Base-by-base conservation (phyloP, 2,888 invertebrate species). In the Phania funesta region DNA sequence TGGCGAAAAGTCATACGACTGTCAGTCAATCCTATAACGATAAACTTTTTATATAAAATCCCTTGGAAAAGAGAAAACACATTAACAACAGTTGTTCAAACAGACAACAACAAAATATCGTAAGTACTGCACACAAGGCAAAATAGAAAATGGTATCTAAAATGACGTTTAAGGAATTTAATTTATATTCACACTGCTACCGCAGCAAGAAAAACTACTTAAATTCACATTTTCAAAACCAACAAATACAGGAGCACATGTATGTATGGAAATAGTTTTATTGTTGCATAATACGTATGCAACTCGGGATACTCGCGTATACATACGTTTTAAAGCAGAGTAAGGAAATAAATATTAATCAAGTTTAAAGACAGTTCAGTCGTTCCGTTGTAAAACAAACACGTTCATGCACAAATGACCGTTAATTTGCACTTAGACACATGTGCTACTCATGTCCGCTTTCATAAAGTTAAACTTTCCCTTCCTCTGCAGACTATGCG, bases 391-490 rank as follows among this genome's bases (percentile, higher is more conserved):
- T 50, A 18, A 38, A 58, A 58, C 56, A 54, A 60, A 50, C 29
- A 60, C 65, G 50, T 65, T 11, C 65, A 41, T 60, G 56, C 56
- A 67, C 32, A 73, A 46, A 73, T 50, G 52, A 73, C 79, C 60
- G 67, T 79, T 79, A 73, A 79, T 79, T 79, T 73, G 35, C 79
- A 79, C 73, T 78, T 65, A 60, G 65, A 65, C 50, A 78, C 58
- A 65, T 73, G 58, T 78, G 73, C 60, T 54, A 62, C 54, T 58
- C 71, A 38, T 52, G 52, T 52, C 50, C 71, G 71, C 50, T 62
- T 62, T 62, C 50, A 38, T 58, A 56, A 65, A 58, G 26, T 67
- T 50, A n/a, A 50, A 58, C 56, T 50, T 26, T 3, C 3, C 6
- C 26, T 24, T 32, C 32, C 26, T 38, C 56, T 24, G 6, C 26